Evolutionary conservation across 2,113 vertebrate species (phyloP).

Genomic region (Platysternon megacephalum): DNA sequence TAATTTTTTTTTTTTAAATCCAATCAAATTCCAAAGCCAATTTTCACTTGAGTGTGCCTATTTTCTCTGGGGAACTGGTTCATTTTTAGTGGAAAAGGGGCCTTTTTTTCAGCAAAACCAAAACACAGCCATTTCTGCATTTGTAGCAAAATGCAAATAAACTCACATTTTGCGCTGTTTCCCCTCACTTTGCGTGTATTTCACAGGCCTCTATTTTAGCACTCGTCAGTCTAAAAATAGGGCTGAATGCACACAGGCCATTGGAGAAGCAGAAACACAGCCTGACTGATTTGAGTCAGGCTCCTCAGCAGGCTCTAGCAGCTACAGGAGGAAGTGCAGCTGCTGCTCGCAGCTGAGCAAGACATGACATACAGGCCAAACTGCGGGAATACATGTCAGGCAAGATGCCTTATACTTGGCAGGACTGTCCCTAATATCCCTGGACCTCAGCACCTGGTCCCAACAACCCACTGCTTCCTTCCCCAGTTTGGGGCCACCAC

Average conservation of each 20-base stretch:
- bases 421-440: neutral
- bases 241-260: too few relatives aligned
- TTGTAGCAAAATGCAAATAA: neutral
- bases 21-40: rapidly evolving
- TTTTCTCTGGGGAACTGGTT: rapidly evolving
- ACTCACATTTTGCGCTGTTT: neutral
- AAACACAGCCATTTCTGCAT: neutral
- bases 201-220: neutral
- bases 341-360: neutral
- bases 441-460: neutral
- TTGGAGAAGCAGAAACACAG: neutral
- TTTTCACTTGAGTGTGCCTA: neutral
- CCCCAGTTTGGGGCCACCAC: too few relatives aligned
- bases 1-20: neutral
- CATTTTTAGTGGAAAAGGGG: neutral
- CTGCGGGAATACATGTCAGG: neutral
- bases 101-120: neutral
- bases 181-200: neutral
- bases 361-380: neutral
- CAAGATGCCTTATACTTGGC: neutral
- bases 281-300: neutral
- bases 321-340: neutral
- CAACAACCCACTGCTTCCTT: neutral
- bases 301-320: neutral
- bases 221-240: too few relatives aligned